Conservation (phyloP, 2,797 vertebrate species). For the Echiichthys vipera region DNA sequence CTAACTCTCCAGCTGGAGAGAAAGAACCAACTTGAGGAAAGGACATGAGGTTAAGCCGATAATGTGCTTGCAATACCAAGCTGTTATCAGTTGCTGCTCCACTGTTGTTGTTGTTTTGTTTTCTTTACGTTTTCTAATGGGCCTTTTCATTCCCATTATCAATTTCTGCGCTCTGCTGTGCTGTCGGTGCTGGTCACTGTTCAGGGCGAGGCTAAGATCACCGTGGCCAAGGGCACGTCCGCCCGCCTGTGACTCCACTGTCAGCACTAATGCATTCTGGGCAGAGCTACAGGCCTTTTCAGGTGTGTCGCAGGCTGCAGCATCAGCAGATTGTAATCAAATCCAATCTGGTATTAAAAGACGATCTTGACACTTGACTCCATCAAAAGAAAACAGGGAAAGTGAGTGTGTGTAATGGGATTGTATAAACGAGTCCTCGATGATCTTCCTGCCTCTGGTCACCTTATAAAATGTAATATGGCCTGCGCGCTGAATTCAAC, state of each 20-base stretch:
- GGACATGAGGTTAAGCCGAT: conserved; percentile 83
- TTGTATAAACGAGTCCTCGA: conserved; percentile 55
- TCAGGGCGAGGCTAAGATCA: conserved; percentile 64
- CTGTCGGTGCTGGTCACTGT: conserved; percentile 56
- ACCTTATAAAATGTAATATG: conserved; percentile 61
- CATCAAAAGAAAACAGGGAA: conserved; percentile 80
- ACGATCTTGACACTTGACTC: conserved; percentile 87
- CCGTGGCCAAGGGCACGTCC: conserved; percentile 82
- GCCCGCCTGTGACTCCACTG: conserved; percentile 74
- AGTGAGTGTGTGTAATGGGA: conserved; percentile 75
- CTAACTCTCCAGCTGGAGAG: conserved; percentile 78
- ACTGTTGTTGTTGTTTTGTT: conserved; percentile 62
- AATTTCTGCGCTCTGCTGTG: conserved; percentile 42
- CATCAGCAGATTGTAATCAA: conserved; percentile 88
- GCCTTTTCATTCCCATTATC: conserved; percentile 46
- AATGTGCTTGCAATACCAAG: conserved; percentile 72
- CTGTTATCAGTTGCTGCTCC: conserved; percentile 51
- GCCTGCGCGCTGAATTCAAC: conserved; percentile 35
- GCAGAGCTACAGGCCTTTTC: conserved; percentile 80
- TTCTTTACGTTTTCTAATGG: conserved; percentile 61
- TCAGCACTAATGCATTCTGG: conserved; percentile 88
- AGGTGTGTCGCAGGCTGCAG: conserved; percentile 78
- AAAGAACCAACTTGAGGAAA: conserved; percentile 68
- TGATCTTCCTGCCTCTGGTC: conserved; percentile 46
- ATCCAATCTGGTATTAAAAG: conserved; percentile 89